phyloP scores from a whole-genome alignment of 1,140 invertebrate genomes.

The Heliconius himera region DNA sequence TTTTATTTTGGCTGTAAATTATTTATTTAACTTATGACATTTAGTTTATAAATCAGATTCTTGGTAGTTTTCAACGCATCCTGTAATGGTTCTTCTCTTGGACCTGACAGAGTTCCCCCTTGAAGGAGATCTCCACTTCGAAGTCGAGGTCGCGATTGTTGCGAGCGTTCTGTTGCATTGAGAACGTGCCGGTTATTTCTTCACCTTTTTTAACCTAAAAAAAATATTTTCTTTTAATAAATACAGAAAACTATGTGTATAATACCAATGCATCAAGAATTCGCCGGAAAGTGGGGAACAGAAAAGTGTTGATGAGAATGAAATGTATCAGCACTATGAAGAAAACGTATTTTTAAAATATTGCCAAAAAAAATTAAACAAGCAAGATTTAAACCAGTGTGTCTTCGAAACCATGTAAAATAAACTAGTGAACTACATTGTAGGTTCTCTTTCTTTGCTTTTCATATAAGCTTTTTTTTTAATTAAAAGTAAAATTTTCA shows the following conservation, averaged over 20 bases:
- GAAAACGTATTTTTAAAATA: too few relatives aligned
- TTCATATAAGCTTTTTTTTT: too few relatives aligned
- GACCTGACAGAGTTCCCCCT: conserved; percentile 96
- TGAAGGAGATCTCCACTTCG: conserved; percentile 95
- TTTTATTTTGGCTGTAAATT: conserved; percentile 11
- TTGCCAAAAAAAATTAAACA: too few relatives aligned
- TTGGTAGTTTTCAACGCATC: conserved; percentile 91
- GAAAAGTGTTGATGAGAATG: too few relatives aligned
- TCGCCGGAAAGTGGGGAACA: too few relatives aligned
- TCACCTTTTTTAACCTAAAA: conserved; percentile 92
- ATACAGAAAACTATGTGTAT: not conserved
- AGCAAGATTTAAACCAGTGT: too few relatives aligned
- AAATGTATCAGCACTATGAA: too few relatives aligned
- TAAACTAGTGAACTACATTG: too few relatives aligned
- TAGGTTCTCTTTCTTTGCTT: too few relatives aligned
- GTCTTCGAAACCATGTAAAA: too few relatives aligned
- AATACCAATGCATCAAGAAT: too few relatives aligned
- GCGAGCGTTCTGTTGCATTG: conserved; percentile 96
- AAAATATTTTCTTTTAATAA: not conserved
- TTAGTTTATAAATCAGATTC: not conserved
- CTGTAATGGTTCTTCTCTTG: conserved; percentile 95
- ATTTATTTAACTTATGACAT: not conserved
- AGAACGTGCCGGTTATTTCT: conserved; percentile 94
- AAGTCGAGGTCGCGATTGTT: conserved; percentile 99
- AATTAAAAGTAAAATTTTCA: too few relatives aligned